Percentiles rank a stretch among this genome's conserved stretches.
Evolutionary conservation across 2,113 vertebrate genomes (phyloP).

Genomic region (Herpailurus yagouaroundi): DNA sequence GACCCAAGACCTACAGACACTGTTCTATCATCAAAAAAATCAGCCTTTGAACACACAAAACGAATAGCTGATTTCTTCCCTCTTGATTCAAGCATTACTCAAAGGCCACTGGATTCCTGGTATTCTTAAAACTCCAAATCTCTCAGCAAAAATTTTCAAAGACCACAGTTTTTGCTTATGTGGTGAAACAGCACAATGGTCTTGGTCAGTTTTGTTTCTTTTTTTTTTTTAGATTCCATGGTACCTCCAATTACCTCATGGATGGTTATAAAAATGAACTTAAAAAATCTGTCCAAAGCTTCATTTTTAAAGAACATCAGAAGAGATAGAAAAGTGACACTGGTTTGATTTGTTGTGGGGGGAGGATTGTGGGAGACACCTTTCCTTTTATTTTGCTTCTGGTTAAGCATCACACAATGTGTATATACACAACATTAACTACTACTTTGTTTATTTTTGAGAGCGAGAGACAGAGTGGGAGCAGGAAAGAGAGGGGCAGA

Average conservation of each 20-base stretch:
- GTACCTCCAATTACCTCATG: conserved; percentile 28
- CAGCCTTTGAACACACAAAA: background rate
- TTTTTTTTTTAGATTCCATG: background rate
- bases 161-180: conserved; percentile 51
- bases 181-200: background rate
- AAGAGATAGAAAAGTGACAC: background rate
- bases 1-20: background rate
- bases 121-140: conserved; percentile 51
- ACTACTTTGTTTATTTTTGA: no score
- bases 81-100: conserved; percentile 32
- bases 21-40: background rate
- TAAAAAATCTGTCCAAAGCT: background rate
- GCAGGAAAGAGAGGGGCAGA: no score
- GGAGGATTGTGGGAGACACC: background rate
- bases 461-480: no score
- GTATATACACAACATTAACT: background rate
- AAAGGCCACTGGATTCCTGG: conserved; percentile 27
- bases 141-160: conserved; percentile 40
- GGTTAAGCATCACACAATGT: background rate
- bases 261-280: conserved; percentile 40
- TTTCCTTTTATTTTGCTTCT: conserved; percentile 21
- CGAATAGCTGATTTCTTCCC: background rate
- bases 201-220: background rate
- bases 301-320: conserved; percentile 11
- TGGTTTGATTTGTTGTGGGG: background rate